These are phyloP conservation scores for Helogale parvula DNA, from an alignment of 2,113 vertebrate genomes.

Conservation along the genomic window DNA sequence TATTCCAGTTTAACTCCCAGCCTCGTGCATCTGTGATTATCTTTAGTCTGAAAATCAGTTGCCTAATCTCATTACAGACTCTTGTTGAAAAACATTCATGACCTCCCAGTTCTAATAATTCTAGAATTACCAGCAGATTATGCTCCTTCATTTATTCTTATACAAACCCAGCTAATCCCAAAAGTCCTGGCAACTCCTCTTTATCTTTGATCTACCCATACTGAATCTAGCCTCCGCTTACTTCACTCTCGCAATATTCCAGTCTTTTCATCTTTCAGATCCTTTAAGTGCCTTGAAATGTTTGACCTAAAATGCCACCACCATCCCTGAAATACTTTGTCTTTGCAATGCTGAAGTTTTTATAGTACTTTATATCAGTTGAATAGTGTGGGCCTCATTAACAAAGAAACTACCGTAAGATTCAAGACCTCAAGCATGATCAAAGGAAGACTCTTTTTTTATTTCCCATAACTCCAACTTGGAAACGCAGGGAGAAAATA, in stretches of 20 bases:
- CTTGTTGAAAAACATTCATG: conserved; percentile 36
- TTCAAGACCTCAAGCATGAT: not conserved
- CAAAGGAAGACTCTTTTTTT: not conserved
- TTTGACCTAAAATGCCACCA: not conserved
- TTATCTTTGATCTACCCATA: conserved; percentile 20
- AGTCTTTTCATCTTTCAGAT: not conserved
- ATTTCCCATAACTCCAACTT: not conserved
- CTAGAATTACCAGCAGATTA: not conserved
- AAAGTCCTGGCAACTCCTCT: conserved; percentile 9
- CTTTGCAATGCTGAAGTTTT: not conserved
- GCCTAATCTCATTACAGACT: conserved; percentile 42
- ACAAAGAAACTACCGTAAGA: not conserved
- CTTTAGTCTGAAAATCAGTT: conserved; percentile 55
- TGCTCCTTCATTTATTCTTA: not conserved
- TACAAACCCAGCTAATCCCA: not conserved
- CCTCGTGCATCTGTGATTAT: not conserved
- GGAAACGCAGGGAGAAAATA: not conserved
- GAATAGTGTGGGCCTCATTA: not conserved
- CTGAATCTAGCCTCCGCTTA: not conserved
- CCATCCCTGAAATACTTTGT: not conserved
- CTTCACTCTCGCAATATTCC: not conserved
- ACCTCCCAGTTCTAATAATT: conserved; percentile 32
- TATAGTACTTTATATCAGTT: not conserved
- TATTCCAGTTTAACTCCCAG: not conserved
- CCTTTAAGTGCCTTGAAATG: not conserved